Conservation (phyloP, 1,140 invertebrate species). For the Eueides isabella region DNA sequence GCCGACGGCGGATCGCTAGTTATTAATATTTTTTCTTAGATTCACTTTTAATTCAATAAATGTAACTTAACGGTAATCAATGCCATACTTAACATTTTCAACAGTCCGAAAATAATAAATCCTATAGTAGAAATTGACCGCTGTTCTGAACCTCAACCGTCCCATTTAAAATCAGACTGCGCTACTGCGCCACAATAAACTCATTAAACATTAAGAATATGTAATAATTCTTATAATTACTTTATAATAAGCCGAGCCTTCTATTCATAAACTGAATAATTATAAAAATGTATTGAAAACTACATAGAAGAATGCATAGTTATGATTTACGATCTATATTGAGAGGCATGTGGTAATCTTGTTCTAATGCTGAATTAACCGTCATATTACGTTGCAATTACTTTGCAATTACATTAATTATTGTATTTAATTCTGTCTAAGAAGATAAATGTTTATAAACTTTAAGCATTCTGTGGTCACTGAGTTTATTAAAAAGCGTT, state of each 20-base stretch:
- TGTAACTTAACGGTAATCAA: too few species aligned
- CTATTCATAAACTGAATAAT: neutral
- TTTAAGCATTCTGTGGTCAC: too few species aligned
- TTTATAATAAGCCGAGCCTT: neutral
- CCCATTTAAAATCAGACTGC: too few species aligned
- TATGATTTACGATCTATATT: constrained; percentile 1
- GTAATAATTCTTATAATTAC: neutral
- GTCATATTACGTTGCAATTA: neutral
- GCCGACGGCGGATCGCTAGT: too few species aligned
- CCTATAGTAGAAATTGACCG: too few species aligned
- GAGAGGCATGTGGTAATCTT: neutral
- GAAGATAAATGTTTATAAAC: neutral
- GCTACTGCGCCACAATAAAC: too few species aligned
- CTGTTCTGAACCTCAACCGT: too few species aligned
- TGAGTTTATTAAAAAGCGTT: too few species aligned
- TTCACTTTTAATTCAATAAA: too few species aligned
- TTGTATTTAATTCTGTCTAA: neutral
- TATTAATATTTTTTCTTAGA: too few species aligned
- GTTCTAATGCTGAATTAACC: constrained; percentile 2
- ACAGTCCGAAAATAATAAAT: too few species aligned
- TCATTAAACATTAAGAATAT: neutral
- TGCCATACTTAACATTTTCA: too few species aligned
- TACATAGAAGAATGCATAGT: neutral
- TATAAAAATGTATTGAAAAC: neutral
- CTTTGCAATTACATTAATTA: neutral